These are phyloP conservation scores for Phainopepla nitens DNA, from an alignment of 2,113 vertebrate genomes.

Conservation along the genomic window DNA sequence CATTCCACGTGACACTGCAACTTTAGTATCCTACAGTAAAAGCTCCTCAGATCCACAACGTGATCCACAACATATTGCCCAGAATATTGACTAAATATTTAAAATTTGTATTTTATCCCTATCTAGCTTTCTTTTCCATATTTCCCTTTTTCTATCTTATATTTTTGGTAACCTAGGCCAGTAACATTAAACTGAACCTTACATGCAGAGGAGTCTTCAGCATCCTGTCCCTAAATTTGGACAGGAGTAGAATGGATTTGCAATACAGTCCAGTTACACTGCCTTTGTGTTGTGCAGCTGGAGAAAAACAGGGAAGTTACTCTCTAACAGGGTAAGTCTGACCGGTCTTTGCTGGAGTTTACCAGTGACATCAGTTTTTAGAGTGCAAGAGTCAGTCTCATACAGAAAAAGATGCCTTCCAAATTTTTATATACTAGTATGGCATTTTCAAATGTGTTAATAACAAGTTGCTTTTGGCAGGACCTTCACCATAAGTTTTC, in stretches of 20 bases:
- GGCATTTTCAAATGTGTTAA: neutral
- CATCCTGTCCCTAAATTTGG: neutral
- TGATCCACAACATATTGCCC: neutral
- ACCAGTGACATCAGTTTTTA: neutral
- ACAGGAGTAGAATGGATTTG: neutral
- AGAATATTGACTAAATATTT: neutral
- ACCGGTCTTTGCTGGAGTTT: neutral
- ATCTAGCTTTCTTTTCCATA: neutral
- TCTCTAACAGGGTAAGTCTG: neutral
- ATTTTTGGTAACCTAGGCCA: neutral
- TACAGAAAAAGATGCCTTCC: neutral
- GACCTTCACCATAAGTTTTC: neutral
- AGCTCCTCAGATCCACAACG: neutral
- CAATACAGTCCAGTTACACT: neutral
- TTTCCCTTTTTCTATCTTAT: neutral
- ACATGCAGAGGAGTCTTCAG: neutral
- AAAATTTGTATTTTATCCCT: neutral
- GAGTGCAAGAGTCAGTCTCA: neutral
- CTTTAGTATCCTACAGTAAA: neutral
- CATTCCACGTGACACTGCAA: neutral
- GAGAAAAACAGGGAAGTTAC: neutral
- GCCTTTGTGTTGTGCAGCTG: neutral
- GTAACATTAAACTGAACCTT: neutral
- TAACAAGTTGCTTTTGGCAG: neutral
- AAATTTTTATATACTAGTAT: neutral